A percentile compares a stretch with the other conserved stretches of the same genome.
Evolutionary conservation across 2,888 invertebrate species (phyloP).

Genomic region (Tenthredo distinguenda): DNA sequence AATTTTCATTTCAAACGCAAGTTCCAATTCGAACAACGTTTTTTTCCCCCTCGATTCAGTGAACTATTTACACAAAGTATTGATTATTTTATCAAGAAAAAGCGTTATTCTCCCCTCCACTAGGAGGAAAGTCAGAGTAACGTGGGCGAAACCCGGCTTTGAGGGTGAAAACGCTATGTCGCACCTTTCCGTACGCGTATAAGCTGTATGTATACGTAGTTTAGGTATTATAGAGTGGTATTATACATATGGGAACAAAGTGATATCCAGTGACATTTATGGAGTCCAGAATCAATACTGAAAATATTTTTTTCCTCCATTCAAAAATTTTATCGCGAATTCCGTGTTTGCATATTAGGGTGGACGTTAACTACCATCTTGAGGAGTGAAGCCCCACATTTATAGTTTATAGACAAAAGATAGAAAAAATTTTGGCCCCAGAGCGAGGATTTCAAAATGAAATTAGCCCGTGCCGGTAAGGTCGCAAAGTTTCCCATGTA

Average conservation of each 20-base stretch:
- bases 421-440: too few relatives aligned
- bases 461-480: too few relatives aligned
- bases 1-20: conserved; percentile 4
- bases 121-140: background rate
- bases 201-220: background rate
- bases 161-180: conserved; percentile 11
- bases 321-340: background rate
- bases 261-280: background rate
- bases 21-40: background rate
- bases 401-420: too few relatives aligned
- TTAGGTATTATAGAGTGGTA: background rate
- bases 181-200: background rate
- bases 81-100: conserved; percentile 25
- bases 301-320: background rate
- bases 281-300: too few relatives aligned
- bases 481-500: too few relatives aligned
- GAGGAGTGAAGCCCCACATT: too few relatives aligned
- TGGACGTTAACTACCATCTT: too few relatives aligned
- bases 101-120: background rate
- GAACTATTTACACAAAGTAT: conserved; percentile 21
- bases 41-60: background rate
- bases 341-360: background rate
- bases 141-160: conserved; percentile 1
- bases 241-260: background rate
- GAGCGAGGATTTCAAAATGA: too few relatives aligned